A percentile compares a stretch with the other conserved stretches of the same genome.
Conservation (phyloP, 2,888 invertebrate species). For the Liodrosophila aerea region DNA sequence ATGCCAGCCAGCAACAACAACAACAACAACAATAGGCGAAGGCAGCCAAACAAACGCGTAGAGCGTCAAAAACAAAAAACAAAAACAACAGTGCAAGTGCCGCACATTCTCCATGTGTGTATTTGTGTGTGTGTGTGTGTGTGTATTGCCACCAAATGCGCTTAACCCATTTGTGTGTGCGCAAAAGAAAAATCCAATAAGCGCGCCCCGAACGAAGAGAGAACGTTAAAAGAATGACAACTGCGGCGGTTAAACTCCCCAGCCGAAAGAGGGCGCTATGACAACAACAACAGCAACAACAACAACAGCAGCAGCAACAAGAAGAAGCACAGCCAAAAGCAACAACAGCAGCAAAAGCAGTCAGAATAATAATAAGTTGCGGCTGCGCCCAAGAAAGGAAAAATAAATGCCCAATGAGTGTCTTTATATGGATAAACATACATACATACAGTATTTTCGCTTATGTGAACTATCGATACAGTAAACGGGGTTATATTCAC, state of each 20-base stretch:
- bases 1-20: constrained; percentile 42
- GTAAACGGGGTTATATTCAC: too few species aligned
- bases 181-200: constrained; percentile 52
- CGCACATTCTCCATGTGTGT: constrained; percentile 24
- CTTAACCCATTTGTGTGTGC: constrained; percentile 55
- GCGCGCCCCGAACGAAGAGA: constrained; percentile 9
- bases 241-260: constrained; percentile 20
- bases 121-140: constrained; percentile 5
- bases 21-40: constrained; percentile 19
- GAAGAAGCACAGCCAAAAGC: too few species aligned
- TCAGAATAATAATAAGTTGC: constrained; percentile 19
- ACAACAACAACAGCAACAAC: constrained; percentile 2
- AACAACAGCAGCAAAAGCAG: not conserved
- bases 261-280: constrained; percentile 30
- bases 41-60: constrained; percentile 53
- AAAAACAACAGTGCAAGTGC: constrained; percentile 62
- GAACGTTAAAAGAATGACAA: constrained; percentile 41
- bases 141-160: constrained; percentile 38
- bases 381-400: constrained; percentile 40
- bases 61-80: constrained; percentile 31
- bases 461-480: too few species aligned
- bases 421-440: too few species aligned
- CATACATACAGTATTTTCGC: too few species aligned
- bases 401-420: not conserved
- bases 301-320: constrained; percentile 7